Conservation (phyloP, 2,888 invertebrate genomes). For the Herminia tarsipennalis region DNA sequence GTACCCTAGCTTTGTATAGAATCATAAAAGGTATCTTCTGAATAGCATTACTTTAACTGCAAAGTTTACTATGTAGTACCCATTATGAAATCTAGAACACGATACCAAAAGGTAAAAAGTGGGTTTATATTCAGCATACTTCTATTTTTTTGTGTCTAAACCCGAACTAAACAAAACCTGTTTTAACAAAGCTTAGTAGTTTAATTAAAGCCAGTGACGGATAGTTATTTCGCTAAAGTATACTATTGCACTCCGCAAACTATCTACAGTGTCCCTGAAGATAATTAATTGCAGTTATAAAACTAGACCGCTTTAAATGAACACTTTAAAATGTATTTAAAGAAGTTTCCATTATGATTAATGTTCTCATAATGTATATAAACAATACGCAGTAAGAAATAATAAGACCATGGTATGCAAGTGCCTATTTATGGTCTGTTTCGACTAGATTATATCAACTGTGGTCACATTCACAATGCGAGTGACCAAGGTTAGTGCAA, state of each 20-base stretch:
- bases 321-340: not conserved
- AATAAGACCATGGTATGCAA: too few relatives aligned
- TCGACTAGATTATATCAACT: too few relatives aligned
- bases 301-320: not conserved
- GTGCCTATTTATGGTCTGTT: too few relatives aligned
- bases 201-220: conserved; percentile 34
- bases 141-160: conserved; percentile 1
- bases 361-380: too few relatives aligned
- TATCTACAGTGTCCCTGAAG: conserved; percentile 9
- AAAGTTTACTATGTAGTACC: too few relatives aligned
- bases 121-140: not conserved
- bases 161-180: conserved; percentile 3
- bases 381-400: too few relatives aligned
- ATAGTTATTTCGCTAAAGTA: conserved; percentile 9
- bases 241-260: conserved; percentile 6
- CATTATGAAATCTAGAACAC: not conserved
- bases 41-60: too few relatives aligned
- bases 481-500: too few relatives aligned
- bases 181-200: conserved; percentile 15
- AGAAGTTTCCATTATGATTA: too few relatives aligned
- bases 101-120: not conserved
- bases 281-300: conserved; percentile 24
- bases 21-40: too few relatives aligned
- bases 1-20: too few relatives aligned
- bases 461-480: too few relatives aligned